Base-by-base conservation (phyloP, 1,140 invertebrate genomes). In the Philopotamus ludificatus region DNA sequence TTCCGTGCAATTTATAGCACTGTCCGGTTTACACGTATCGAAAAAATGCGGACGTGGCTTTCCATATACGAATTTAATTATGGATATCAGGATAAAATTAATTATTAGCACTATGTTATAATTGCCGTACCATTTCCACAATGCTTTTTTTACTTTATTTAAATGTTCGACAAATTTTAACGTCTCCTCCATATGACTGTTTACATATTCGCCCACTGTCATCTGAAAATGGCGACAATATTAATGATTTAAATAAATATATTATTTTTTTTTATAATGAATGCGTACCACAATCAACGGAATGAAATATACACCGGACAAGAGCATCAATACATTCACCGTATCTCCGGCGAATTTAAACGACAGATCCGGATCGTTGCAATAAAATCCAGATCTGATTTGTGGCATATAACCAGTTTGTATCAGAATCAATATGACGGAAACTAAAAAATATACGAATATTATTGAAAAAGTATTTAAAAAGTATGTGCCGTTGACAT, bases 11-110 rank as follows among this genome's bases (percentile, higher is more conserved):
- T 20, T 20, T 7, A 34, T 68, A 4, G 80, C 81, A 64, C 81
- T 81, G 59, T 84, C 81, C 1, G 89, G 88, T 66, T 76, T 73
- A 72, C 89, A 91, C 0, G 86, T 83, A 68, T 88, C 84, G 55
- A 90, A 81, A 76, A 90, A 91, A 61, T 89, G 87, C 0, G 89
- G 89, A 64, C 89, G 79, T 0, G 86, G 86, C 58, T 88, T 87
- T 0, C 86, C 86, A 7, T 88, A 77, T 1, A 87, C 72, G 15
- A 82, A 77, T 73, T 91, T 91, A 2, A 81, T 76, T 3, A 88
- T 72, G 64, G 89, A 83, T 34, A 83, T n/a, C n/a, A n/a, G n/a
- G n/a, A n/a, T n/a, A n/a, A n/a, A n/a, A n/a, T n/a, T n/a, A n/a
- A n/a, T n/a, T n/a, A n/a, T n/a, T n/a, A n/a, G n/a, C n/a, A n/a